Conservation (phyloP, 2,797 vertebrate genomes). For the Thalassophryne amazonica region DNA sequence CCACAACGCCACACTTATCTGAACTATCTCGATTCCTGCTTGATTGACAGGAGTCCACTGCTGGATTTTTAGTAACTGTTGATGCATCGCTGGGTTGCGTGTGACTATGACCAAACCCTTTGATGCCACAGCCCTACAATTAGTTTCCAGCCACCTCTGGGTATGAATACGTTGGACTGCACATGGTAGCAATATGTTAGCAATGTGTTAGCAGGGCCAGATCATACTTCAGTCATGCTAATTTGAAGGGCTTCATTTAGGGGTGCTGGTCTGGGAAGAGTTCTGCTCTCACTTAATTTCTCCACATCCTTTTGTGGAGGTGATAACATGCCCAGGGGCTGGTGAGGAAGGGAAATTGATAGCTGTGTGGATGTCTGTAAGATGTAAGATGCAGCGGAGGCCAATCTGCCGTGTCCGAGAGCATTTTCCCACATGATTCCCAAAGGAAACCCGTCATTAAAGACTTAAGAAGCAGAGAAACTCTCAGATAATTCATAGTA, state of each 20-base stretch:
- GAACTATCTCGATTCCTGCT: conserved; percentile 36
- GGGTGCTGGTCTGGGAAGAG: conserved; percentile 53
- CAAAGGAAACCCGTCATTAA: conserved; percentile 10
- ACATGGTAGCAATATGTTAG: conserved; percentile 80
- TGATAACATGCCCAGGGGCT: conserved; percentile 69
- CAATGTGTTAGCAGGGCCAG: conserved; percentile 60
- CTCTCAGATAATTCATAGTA: background rate
- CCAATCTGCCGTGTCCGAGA: conserved; percentile 30
- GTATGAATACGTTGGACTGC: conserved; percentile 61
- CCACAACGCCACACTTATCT: conserved; percentile 29
- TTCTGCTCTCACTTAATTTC: conserved; percentile 54
- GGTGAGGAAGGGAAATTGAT: conserved; percentile 58
- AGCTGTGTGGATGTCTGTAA: conserved; percentile 45
- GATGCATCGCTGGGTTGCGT: conserved; percentile 30
- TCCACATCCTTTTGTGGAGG: conserved; percentile 54
- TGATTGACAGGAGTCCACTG: conserved; percentile 54
- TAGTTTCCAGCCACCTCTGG: conserved; percentile 48
- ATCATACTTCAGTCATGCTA: conserved; percentile 68
- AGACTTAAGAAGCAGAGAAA: conserved; percentile 16
- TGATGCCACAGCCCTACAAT: conserved; percentile 62
- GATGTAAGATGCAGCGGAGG: conserved; percentile 2
- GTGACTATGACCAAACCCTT: conserved; percentile 49
- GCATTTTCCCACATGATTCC: conserved; percentile 6
- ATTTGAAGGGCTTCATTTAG: conserved; percentile 66
- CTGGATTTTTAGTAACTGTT: conserved; percentile 52